Evolutionary conservation across 2,113 vertebrate genomes (phyloP).

Genomic region (Dicentrarchus labrax): DNA sequence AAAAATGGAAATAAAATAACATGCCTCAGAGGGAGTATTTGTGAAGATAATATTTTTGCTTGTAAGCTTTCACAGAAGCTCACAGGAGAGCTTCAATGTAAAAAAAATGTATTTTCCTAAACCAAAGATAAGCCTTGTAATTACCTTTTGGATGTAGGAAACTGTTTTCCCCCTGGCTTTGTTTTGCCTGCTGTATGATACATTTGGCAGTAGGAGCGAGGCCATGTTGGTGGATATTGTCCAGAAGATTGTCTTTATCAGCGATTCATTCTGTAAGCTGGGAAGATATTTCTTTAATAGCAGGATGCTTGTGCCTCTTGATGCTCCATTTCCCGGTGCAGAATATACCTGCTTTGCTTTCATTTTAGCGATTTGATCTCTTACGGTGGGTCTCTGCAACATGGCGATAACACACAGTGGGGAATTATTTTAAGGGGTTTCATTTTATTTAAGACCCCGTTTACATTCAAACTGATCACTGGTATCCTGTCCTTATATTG

Average conservation of each 20-base stretch:
- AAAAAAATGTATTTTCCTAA: background rate
- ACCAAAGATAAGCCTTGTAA: slow-evolving; percentile 41
- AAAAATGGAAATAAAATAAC: slow-evolving; percentile 41
- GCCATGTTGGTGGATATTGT: slow-evolving; percentile 12
- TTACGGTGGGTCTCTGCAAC: background rate
- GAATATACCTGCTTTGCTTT: background rate
- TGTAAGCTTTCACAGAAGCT: slow-evolving; percentile 15
- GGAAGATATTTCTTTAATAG: no score
- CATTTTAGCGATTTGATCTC: no score
- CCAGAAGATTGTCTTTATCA: background rate
- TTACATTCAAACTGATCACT: no score
- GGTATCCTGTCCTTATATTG: background rate
- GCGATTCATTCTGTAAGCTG: no score
- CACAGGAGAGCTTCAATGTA: background rate
- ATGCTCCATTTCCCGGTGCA: background rate
- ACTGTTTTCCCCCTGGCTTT: slow-evolving; percentile 16
- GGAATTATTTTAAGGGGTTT: no score
- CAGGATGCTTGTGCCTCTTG: no score
- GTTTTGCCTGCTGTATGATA: slow-evolving; percentile 5
- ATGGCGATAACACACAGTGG: no score
- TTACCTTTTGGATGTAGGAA: slow-evolving; percentile 26
- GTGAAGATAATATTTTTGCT: background rate
- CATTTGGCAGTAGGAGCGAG: background rate
- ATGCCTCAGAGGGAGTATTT: slow-evolving; percentile 16
- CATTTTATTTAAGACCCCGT: no score